Evolutionary conservation across 64 coral and sea anemone genomes (phyloP).

Genomic region (Actinia tenebrosa): DNA sequence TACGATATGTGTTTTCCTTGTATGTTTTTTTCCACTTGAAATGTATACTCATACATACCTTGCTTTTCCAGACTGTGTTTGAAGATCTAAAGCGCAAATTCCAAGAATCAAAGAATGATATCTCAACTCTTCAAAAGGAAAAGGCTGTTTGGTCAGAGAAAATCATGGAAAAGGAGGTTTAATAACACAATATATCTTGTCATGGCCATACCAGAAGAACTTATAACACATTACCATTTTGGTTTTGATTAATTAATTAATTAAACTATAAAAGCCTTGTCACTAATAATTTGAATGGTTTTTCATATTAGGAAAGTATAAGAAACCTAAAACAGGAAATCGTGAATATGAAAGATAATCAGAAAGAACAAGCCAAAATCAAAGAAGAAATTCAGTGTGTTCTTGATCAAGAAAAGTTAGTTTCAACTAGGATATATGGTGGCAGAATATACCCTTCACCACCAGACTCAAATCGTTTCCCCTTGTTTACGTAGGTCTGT

Average conservation of each 20-base stretch:
- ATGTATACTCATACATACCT: too few relatives aligned
- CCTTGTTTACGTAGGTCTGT: neutral
- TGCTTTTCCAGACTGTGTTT: neutral
- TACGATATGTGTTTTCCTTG: neutral
- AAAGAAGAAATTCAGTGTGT: constrained; percentile 17
- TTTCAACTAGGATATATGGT: neutral
- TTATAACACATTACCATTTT: too few relatives aligned
- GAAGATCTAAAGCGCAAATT: neutral
- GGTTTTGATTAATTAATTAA: neutral
- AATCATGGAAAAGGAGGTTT: neutral
- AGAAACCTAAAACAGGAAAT: constrained; percentile 37
- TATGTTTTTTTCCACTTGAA: neutral
- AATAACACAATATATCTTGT: neutral
- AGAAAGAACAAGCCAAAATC: constrained; percentile 30
- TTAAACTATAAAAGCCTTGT: neutral
- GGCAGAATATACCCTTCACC: too few relatives aligned
- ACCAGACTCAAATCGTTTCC: neutral
- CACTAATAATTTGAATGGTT: neutral
- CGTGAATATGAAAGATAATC: constrained; percentile 7
- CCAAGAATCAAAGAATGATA: neutral
- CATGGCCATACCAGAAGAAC: too few relatives aligned
- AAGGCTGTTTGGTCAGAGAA: neutral
- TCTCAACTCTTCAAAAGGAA: neutral
- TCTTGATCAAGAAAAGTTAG: constrained; percentile 37
- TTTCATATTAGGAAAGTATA: constrained; percentile 13